A percentile compares a stretch with the other conserved stretches of the same genome.
These are phyloP conservation scores for Channa striata DNA, from an alignment of 2,797 vertebrate genomes.

Conservation along the genomic window DNA sequence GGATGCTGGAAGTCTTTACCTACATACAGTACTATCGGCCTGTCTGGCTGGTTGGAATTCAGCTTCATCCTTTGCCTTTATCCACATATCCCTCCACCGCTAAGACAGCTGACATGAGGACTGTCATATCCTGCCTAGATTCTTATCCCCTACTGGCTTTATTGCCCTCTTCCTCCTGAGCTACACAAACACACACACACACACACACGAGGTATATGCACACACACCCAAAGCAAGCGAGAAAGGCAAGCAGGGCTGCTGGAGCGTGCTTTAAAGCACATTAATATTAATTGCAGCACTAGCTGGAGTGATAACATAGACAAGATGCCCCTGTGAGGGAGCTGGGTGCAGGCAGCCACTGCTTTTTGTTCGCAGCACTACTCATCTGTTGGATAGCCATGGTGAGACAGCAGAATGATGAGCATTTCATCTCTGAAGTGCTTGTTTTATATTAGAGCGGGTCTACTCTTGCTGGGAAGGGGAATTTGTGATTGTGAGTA, in stretches of 20 bases:
- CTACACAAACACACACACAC: slow-evolving; percentile 53
- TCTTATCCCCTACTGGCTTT: slow-evolving; percentile 79
- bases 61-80: slow-evolving; percentile 78
- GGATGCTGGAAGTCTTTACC: slow-evolving; percentile 44
- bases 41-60: slow-evolving; percentile 61
- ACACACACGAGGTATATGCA: slow-evolving; percentile 6
- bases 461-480: slow-evolving; percentile 53
- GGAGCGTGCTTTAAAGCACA: slow-evolving; percentile 83
- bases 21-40: slow-evolving; percentile 54
- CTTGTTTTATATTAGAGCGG: slow-evolving; percentile 75
- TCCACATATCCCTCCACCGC: slow-evolving; percentile 77
- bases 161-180: slow-evolving; percentile 80
- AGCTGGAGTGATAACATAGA: slow-evolving; percentile 79
- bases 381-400: slow-evolving; percentile 64
- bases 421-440: slow-evolving; percentile 74
- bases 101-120: slow-evolving; percentile 82
- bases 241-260: slow-evolving; percentile 68
- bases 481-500: slow-evolving; percentile 66
- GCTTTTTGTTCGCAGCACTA: slow-evolving; percentile 68
- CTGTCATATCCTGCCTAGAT: slow-evolving; percentile 86
- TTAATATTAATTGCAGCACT: slow-evolving; percentile 87
- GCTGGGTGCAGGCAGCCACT: slow-evolving; percentile 61
- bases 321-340: slow-evolving; percentile 75
- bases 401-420: slow-evolving; percentile 64
- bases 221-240: slow-evolving; percentile 6